phyloP scores from a whole-genome alignment of 1,140 invertebrate species.

The Trinorchestia longiramus region DNA sequence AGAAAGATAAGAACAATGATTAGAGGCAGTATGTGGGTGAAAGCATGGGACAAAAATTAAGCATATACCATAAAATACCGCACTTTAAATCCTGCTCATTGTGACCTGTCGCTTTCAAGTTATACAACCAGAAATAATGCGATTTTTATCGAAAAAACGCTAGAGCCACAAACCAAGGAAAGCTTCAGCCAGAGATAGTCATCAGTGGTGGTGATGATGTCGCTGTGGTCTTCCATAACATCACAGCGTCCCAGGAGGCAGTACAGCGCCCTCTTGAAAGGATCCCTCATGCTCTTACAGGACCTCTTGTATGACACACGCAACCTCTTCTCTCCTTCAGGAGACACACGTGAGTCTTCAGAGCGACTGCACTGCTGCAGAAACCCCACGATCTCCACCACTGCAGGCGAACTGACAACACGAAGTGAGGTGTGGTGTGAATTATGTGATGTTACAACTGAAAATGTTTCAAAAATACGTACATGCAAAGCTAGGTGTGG shows the following conservation, averaged over 20 bases:
- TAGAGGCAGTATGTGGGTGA: too few relatives aligned
- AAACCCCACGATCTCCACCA: constrained; percentile 61
- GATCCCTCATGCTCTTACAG: constrained; percentile 61
- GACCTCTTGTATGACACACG: constrained; percentile 62
- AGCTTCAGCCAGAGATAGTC: constrained; percentile 56
- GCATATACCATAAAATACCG: too few relatives aligned
- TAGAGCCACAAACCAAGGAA: constrained; percentile 17
- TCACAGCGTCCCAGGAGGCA: constrained; percentile 18
- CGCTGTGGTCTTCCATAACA: constrained; percentile 40
- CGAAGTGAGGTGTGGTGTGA: neutral
- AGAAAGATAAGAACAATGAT: too few relatives aligned
- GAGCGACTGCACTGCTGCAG: constrained; percentile 61
- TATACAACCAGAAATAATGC: too few relatives aligned
- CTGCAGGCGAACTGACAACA: constrained; percentile 60
- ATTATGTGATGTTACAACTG: too few relatives aligned
- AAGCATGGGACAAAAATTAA: too few relatives aligned
- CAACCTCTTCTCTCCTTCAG: constrained; percentile 64
- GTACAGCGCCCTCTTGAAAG: constrained; percentile 58
- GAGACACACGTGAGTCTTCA: constrained; percentile 58
- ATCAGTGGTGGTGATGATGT: constrained; percentile 39
- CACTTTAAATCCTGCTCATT: too few relatives aligned
- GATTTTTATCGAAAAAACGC: too few relatives aligned
- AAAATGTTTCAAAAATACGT: too few relatives aligned
- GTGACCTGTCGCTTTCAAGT: too few relatives aligned
- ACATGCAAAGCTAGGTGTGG: too few relatives aligned